These are phyloP conservation scores for Ochropleura leucogaster DNA, from an alignment of 2,888 invertebrate species.

Conservation along the genomic window DNA sequence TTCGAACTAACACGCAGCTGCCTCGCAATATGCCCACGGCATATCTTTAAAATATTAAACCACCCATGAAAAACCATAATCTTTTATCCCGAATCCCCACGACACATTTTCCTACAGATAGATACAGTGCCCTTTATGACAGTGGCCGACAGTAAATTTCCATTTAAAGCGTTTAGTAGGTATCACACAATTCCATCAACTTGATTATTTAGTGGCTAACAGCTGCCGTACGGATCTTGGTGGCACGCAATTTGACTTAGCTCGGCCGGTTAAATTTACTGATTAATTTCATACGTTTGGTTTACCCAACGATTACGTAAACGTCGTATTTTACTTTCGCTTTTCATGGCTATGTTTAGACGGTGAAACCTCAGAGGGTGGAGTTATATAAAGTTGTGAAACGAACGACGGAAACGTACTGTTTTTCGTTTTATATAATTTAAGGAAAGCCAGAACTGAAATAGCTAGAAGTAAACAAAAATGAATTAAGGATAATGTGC, in stretches of 20 bases:
- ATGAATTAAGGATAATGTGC: neutral
- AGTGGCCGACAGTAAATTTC: constrained; percentile 21
- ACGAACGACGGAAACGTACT: no score
- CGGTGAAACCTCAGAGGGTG: neutral
- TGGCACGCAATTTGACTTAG: constrained; percentile 52
- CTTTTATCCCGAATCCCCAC: neutral
- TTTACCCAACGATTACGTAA: constrained; percentile 33
- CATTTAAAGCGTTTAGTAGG: constrained; percentile 40
- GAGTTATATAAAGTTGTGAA: neutral
- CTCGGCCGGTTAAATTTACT: constrained; percentile 37
- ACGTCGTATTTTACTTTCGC: constrained; percentile 18
- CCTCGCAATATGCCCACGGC: neutral
- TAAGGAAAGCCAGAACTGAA: neutral
- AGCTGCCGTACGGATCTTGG: constrained; percentile 39
- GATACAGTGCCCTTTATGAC: constrained; percentile 15
- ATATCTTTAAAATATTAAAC: neutral
- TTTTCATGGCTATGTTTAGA: constrained; percentile 16
- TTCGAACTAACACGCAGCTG: no score
- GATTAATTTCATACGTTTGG: constrained; percentile 47
- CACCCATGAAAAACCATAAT: constrained; percentile 11
- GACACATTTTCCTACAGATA: constrained; percentile 2
- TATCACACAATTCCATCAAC: constrained; percentile 39
- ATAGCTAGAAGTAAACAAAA: neutral
- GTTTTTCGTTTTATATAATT: neutral
- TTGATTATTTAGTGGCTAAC: constrained; percentile 46